Evolutionary conservation across 2,797 vertebrate genomes (phyloP), one percentile per base, ranked within the genome.

Genomic region (Oreochromis grahami): DNA sequence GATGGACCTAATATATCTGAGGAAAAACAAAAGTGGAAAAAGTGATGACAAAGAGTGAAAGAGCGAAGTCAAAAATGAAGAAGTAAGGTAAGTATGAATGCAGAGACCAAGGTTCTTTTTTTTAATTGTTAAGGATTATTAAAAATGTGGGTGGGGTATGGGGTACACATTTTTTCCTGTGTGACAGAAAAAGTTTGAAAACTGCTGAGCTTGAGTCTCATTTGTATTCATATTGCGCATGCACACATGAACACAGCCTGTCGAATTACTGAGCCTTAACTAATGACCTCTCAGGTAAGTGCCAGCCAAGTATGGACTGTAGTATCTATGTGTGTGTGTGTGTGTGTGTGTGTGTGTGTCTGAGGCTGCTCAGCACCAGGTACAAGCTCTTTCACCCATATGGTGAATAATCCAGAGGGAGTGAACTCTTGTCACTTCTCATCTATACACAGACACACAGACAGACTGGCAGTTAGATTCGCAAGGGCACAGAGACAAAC

Each of bases 361-460:
- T n/a, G 26, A 89, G 87, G 88, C 84, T 82, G 85, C 83, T 90
- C 76, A 53, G 63, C 85, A 89, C 86, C 91, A 90, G 89, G 90
- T 90, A 91, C 90, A 91, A 89, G 85, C 84, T 89, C 90, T 80
- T 83, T 92, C 86, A 88, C 86, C 89, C 92, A 92, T 93, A 94
- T 93, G 93, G 91, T 87, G 86, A 92, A 86, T 79, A 84, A 86
- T 94, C 90, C 87, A 83, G 87, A 88, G 91, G 91, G 92, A 89
- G 80, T 13, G 5, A 86, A 86, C 86, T 84, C 86, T 91, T 93
- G 92, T 94, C 93, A 85, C 91, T 88, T 91, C 80, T 84, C 82
- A 92, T 93, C 82, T 74, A 60, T 5, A 83, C 77, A 82, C 82
- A 80, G 56, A 82, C 32, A 51, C 72, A 34, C 32, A 14, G 53